A percentile compares a stretch with the other conserved stretches of the same genome.
phyloP scores from a whole-genome alignment of 2,113 vertebrate species.

The Delphinapterus leucas region DNA sequence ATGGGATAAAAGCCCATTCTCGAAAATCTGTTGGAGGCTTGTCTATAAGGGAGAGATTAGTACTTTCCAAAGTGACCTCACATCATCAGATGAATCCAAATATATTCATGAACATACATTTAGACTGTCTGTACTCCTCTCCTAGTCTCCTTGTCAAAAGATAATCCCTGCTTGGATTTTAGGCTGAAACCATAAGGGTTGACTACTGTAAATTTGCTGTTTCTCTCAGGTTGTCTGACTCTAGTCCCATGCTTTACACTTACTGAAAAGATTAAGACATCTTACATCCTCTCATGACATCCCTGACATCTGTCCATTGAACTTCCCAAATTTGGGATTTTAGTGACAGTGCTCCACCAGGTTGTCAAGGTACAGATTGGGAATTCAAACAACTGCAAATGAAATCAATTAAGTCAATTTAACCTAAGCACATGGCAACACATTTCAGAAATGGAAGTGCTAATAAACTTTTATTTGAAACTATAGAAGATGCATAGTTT shows the following conservation, averaged over 20 bases:
- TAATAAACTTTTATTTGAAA: not conserved
- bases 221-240: not conserved
- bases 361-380: not conserved
- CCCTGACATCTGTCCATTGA: not conserved
- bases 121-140: not conserved
- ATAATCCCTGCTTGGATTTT: not conserved
- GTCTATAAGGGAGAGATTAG: not conserved
- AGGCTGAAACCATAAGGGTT: not conserved
- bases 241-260: not conserved
- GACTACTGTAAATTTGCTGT: not conserved
- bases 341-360: not conserved
- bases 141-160: not conserved
- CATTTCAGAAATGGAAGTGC: not conserved
- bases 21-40: not conserved
- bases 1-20: not conserved
- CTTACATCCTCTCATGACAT: not conserved
- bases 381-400: not conserved
- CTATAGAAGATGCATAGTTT: not conserved
- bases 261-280: not conserved
- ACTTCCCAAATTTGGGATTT: not conserved
- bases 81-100: not conserved
- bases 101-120: not conserved
- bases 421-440: not conserved
- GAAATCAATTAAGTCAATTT: not conserved
- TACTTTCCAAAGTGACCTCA: not conserved